phyloP scores from a whole-genome alignment of 2,888 invertebrate species.

The Chrysopilus asiliformis region DNA sequence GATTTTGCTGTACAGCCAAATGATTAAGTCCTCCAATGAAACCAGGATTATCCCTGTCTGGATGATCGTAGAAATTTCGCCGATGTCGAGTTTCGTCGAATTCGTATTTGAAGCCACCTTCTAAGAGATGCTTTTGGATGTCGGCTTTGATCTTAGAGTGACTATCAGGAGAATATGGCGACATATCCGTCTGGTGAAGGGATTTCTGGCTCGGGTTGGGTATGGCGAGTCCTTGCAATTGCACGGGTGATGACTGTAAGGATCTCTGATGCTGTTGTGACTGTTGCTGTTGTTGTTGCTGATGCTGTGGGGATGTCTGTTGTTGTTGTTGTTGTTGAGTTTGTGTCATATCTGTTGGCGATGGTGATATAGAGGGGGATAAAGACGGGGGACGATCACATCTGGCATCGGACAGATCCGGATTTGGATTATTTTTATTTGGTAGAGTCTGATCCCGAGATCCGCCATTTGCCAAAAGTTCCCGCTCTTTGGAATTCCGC shows the following conservation, averaged over 20 bases:
- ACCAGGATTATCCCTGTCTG: conserved; percentile 13
- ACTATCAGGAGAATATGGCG: conserved; percentile 2
- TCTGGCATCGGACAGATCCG: conserved; percentile 82
- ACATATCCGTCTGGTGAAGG: conserved; percentile 7
- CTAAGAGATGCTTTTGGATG: not conserved
- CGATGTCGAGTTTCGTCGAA: conserved; percentile 12
- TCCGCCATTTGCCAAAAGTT: conserved; percentile 83
- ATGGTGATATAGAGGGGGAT: conserved; percentile 35
- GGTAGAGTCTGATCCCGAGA: conserved; percentile 90
- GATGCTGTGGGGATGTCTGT: not conserved
- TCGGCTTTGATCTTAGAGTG: not conserved
- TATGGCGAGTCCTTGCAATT: not conserved
- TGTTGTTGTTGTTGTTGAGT: conserved; percentile 14
- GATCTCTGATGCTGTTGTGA: conserved; percentile 5
- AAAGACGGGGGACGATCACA: conserved; percentile 58
- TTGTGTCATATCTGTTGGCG: conserved; percentile 26
- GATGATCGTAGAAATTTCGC: conserved; percentile 18
- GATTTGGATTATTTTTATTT: conserved; percentile 93
- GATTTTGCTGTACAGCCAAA: conserved; percentile 18
- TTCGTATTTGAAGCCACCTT: conserved; percentile 12
- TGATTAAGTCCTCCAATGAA: conserved; percentile 13
- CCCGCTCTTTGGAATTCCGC: conserved; percentile 95
- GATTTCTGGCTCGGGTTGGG: not conserved
- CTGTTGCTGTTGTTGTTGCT: conserved; percentile 4
- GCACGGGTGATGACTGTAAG: conserved; percentile 4